Percentiles rank a stretch among this genome's conserved stretches.
Conservation (phyloP, 2,113 vertebrate genomes). For the Corythoichthys haematopterus region DNA sequence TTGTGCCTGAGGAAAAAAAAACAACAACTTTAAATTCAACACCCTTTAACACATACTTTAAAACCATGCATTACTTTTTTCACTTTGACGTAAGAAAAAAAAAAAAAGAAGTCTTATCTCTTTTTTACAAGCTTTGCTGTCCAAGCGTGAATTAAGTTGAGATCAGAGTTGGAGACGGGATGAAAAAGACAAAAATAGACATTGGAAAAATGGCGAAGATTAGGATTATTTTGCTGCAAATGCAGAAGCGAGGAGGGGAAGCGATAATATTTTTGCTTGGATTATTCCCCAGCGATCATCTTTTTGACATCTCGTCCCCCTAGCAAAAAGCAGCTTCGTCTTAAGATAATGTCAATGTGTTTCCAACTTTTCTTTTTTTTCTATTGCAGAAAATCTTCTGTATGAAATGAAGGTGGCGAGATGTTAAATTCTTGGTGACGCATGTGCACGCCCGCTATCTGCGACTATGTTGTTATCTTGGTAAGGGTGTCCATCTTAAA, state of each 20-base stretch:
- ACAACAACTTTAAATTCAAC: background rate
- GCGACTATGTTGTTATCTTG: too few species aligned
- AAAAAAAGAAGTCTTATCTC: background rate
- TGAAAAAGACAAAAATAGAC: slow-evolving; percentile 28
- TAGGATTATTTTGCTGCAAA: slow-evolving; percentile 60
- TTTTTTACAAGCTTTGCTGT: slow-evolving; percentile 34
- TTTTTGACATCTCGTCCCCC: slow-evolving; percentile 48
- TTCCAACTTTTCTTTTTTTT: background rate
- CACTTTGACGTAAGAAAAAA: background rate
- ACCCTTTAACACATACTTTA: background rate
- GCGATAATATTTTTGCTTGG: slow-evolving; percentile 46
- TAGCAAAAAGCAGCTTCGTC: slow-evolving; percentile 40
- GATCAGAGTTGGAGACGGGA: slow-evolving; percentile 51
- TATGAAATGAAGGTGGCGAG: background rate
- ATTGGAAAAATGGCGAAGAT: slow-evolving; percentile 36
- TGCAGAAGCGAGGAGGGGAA: slow-evolving; percentile 43
- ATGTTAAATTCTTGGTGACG: background rate
- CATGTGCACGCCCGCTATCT: background rate
- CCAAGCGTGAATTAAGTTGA: slow-evolving; percentile 30
- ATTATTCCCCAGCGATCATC: slow-evolving; percentile 48
- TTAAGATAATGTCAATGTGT: slow-evolving; percentile 44
- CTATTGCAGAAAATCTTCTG: slow-evolving; percentile 4
- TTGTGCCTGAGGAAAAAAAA: slow-evolving; percentile 78
- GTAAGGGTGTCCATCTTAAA: background rate
- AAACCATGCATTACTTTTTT: background rate